A percentile compares a stretch with the other conserved stretches of the same genome.
phyloP scores from a whole-genome alignment of 2,888 invertebrate genomes.

The Sphaeridia pumilis region DNA sequence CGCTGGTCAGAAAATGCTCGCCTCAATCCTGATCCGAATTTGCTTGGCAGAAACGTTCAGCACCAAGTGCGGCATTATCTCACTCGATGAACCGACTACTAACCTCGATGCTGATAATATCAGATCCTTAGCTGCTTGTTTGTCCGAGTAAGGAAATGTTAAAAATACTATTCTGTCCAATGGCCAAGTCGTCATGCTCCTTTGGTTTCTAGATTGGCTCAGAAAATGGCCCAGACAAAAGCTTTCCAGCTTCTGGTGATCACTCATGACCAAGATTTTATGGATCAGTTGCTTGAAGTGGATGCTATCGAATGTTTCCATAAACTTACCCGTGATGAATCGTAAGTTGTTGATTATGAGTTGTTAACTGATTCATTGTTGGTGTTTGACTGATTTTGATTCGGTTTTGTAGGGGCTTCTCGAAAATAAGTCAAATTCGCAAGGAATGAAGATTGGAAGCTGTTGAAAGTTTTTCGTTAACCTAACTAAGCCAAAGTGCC shows the following conservation, averaged over 20 bases:
- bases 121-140: constrained; percentile 43
- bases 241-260: constrained; percentile 93
- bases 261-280: constrained; percentile 92
- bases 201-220: constrained; percentile 53
- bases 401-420: constrained; percentile 14
- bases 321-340: constrained; percentile 48
- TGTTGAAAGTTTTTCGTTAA: no score
- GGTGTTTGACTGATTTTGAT: neutral
- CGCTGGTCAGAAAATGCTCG: constrained; percentile 95
- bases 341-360: constrained; percentile 7
- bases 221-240: constrained; percentile 49
- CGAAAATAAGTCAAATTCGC: constrained; percentile 9
- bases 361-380: no score
- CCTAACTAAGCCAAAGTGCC: no score
- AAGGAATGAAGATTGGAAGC: no score
- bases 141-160: constrained; percentile 38
- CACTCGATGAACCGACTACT: constrained; percentile 97
- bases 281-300: constrained; percentile 58
- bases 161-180: no score
- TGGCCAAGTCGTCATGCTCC: no score
- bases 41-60: constrained; percentile 97
- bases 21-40: constrained; percentile 88
- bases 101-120: constrained; percentile 60
- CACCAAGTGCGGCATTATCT: constrained; percentile 84
- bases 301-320: constrained; percentile 60